Evolutionary conservation across 2,113 vertebrate species (phyloP).

Genomic region (Struthio camelus): DNA sequence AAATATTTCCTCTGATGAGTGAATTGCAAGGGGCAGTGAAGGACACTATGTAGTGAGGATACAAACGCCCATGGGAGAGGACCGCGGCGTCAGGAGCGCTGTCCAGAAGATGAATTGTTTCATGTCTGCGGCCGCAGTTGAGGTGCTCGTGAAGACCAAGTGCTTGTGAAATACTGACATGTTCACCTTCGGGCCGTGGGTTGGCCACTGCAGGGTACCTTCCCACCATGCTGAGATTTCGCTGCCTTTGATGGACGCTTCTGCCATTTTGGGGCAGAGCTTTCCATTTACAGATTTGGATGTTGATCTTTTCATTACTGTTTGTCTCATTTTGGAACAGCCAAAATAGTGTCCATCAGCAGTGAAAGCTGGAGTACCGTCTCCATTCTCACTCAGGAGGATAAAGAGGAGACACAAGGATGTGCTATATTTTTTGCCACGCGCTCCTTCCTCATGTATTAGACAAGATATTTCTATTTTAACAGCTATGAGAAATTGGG

Average conservation of each 20-base stretch:
- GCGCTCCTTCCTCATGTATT: neutral
- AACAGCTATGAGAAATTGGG: neutral
- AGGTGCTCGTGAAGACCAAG: neutral
- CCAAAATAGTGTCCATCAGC: neutral
- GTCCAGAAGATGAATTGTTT: neutral
- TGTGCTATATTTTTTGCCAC: neutral
- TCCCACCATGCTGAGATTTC: neutral
- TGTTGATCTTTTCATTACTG: neutral
- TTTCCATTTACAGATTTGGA: neutral
- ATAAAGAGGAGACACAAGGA: neutral
- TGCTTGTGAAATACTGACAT: rapidly evolving
- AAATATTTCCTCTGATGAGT: neutral
- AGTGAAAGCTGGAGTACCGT: neutral
- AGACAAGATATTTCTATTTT: neutral
- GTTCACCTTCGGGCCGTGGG: neutral
- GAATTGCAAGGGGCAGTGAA: neutral
- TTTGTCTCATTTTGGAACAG: neutral
- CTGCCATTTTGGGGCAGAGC: neutral
- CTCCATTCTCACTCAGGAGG: neutral
- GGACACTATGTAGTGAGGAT: neutral
- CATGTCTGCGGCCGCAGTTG: neutral
- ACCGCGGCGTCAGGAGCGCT: neutral
- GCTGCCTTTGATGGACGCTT: neutral
- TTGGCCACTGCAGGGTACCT: neutral
- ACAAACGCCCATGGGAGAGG: neutral